Percentiles rank a stretch among this genome's conserved stretches.
These are phyloP conservation scores for Emmelina monodactyla DNA, from an alignment of 2,888 invertebrate species.

Conservation along the genomic window DNA sequence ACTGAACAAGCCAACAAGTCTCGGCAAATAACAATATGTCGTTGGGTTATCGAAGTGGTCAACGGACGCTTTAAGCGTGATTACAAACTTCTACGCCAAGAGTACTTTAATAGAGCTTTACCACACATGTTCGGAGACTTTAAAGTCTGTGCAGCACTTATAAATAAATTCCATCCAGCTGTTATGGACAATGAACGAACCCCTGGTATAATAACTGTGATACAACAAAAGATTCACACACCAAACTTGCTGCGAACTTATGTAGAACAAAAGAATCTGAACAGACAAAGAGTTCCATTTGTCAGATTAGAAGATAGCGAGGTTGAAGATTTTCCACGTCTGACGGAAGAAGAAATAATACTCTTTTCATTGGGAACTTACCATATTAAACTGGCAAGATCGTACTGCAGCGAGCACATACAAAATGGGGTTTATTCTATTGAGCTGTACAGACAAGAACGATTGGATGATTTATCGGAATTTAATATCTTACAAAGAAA, in stretches of 20 bases:
- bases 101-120: conserved; percentile 7
- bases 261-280: neutral
- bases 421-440: conserved; percentile 8
- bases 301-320: conserved; percentile 2
- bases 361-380: conserved; percentile 8
- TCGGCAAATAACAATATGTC: conserved; percentile 6
- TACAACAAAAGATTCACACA: too few relatives aligned
- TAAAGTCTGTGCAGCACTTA: conserved; percentile 5
- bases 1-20: conserved; percentile 5
- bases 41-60: conserved; percentile 8
- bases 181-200: conserved; percentile 4
- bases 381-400: conserved; percentile 10
- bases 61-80: conserved; percentile 7
- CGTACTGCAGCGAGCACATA: conserved; percentile 9
- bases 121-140: conserved; percentile 6
- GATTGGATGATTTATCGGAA: conserved; percentile 2
- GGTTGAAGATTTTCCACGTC: neutral
- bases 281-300: neutral
- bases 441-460: conserved; percentile 6
- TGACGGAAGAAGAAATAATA: conserved; percentile 3
- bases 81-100: conserved; percentile 6
- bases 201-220: too few relatives aligned
- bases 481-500: conserved; percentile 1
- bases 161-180: conserved; percentile 7
- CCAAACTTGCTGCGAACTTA: neutral